phyloP scores from a whole-genome alignment of 2,113 vertebrate species.

The Gallinago jamesoni region DNA sequence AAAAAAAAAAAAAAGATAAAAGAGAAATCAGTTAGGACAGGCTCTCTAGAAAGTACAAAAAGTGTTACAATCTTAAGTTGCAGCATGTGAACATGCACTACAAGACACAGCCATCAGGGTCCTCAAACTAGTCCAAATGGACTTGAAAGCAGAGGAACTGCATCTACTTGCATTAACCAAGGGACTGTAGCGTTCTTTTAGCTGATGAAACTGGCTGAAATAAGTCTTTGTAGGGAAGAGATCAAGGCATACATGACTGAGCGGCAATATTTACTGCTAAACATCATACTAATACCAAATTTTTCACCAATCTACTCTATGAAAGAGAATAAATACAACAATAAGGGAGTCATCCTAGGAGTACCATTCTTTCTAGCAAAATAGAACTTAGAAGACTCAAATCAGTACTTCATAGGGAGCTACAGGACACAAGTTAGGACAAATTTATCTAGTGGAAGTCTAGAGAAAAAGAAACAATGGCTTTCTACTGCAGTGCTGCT shows the following conservation, averaged over 20 bases:
- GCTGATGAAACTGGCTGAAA: neutral
- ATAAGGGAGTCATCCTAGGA: neutral
- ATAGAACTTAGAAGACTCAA: constrained; percentile 7
- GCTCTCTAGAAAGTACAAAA: neutral
- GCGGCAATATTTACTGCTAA: neutral
- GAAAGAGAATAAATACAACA: neutral
- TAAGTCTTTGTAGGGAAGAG: neutral
- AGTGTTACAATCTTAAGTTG: neutral
- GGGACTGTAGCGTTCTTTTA: neutral
- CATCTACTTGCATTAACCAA: neutral
- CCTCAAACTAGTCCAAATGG: neutral
- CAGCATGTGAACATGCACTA: neutral
- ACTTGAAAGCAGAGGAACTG: neutral
- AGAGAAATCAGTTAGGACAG: constrained; percentile 32
- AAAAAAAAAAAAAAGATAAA: constrained; percentile 53
- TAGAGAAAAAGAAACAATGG: constrained; percentile 20
- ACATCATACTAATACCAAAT: neutral
- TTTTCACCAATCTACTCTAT: neutral
- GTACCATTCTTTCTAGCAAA: constrained; percentile 22
- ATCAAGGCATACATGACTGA: neutral
- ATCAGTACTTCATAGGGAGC: constrained; percentile 36
- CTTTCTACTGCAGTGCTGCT: constrained; percentile 23
- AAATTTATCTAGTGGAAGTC: constrained; percentile 43
- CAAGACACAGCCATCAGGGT: neutral
- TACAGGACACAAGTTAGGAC: constrained; percentile 27